Evolutionary conservation across 1,140 invertebrate genomes (phyloP), one percentile per base, ranked within the genome.

Genomic region (Maconellicoccus hirsutus): DNA sequence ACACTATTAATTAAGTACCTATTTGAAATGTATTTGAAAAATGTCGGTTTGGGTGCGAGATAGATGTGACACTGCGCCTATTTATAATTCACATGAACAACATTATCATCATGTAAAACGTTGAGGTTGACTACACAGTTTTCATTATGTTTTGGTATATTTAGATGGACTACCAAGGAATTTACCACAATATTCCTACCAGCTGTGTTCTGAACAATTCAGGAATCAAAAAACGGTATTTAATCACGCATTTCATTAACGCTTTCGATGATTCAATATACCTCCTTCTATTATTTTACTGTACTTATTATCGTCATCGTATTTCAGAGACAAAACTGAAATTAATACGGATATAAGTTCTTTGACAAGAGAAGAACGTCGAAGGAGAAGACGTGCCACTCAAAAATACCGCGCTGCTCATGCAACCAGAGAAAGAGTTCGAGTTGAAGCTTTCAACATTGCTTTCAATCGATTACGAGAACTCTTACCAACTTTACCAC

Each of bases 321-420:
- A 52, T 52, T 52, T 4, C 61, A 66, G 61, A 26, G 61, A 66
- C 10, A 23, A 26, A 23, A 8, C 25, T 23, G 61, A 66, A 26
- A 66, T 10, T 23, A 66, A 2, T 8, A 66, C 61, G 3, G 61
- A 66, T 25, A 25, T 66, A 23, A 66, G 61, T 25, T 70, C 76
- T 74, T 77, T 89, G 69, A 86, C 88, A 4, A 82, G 96, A 52
- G 96, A 98, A 80, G 96, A 98, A 81, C 82, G 94, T 70, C 83
- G 96, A 66, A 83, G 95, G 63, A 82, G 95, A 26, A 83, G 96
- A 22, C 80, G 96, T 73, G 95, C 95, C 0, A 98, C 96, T 0
- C 88, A 94, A 75, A 98, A 98, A 79, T 98, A 98, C 79, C 83
- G 96, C 73, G 95, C 93, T 6, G 94, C 96, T 1, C 95, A 98